These are phyloP conservation scores for Ceratina japonica DNA, from an alignment of 1,140 invertebrate genomes.

Conservation along the genomic window DNA sequence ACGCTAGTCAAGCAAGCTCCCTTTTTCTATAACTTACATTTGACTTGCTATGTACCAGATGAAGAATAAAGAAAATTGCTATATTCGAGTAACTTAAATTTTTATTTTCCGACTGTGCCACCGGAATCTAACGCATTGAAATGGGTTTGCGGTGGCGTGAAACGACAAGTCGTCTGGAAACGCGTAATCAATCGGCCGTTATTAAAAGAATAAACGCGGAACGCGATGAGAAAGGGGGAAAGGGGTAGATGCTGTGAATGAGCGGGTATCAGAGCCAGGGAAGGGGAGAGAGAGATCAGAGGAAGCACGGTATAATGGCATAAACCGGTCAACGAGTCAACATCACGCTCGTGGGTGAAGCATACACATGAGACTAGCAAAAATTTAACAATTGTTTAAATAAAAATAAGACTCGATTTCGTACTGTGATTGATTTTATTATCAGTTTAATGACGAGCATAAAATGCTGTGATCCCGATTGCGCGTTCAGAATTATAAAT, in stretches of 20 bases:
- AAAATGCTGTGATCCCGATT: too few relatives aligned
- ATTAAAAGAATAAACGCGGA: slow-evolving; percentile 37
- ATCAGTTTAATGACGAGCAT: neutral
- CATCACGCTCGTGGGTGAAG: slow-evolving; percentile 26
- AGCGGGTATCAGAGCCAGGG: slow-evolving; percentile 18
- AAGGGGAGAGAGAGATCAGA: slow-evolving; percentile 43
- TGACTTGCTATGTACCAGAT: too few relatives aligned
- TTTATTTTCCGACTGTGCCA: too few relatives aligned
- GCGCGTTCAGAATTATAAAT: too few relatives aligned
- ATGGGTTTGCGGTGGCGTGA: slow-evolving; percentile 5
- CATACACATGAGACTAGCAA: slow-evolving; percentile 10
- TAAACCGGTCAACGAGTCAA: slow-evolving; percentile 48
- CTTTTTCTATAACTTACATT: too few relatives aligned
- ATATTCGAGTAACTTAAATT: too few relatives aligned
- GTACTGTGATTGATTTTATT: neutral
- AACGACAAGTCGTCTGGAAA: slow-evolving; percentile 30
- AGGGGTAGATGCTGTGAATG: neutral
- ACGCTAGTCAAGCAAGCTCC: too few relatives aligned
- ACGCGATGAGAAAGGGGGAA: neutral
- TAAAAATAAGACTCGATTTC: too few relatives aligned
- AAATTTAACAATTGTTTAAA: neutral
- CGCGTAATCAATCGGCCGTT: slow-evolving; percentile 32
- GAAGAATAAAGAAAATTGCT: too few relatives aligned
- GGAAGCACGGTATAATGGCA: slow-evolving; percentile 44
- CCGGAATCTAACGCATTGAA: slow-evolving; percentile 11